A percentile compares a stretch with the other conserved stretches of the same genome.
Evolutionary conservation across 2,113 vertebrate species (phyloP).

Genomic region (Pterocles burchelli): DNA sequence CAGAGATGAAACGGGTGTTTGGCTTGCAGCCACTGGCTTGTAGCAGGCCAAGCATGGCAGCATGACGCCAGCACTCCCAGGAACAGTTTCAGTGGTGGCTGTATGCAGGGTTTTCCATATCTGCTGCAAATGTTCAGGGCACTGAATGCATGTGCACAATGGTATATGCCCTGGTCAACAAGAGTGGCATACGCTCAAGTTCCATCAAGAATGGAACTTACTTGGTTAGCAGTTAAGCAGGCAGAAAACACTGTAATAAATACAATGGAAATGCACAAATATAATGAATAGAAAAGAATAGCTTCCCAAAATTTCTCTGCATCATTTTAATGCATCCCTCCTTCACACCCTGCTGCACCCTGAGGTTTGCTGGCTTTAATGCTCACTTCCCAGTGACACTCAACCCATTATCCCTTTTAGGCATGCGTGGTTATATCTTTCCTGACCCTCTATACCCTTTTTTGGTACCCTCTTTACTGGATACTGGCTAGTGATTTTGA

Average conservation of each 20-base stretch:
- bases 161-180: background rate
- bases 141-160: rapidly evolving
- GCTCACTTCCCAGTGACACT: background rate
- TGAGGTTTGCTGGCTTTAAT: background rate
- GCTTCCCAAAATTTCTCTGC: background rate
- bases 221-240: background rate
- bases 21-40: background rate
- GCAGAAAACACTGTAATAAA: background rate
- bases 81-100: background rate
- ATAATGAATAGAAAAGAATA: background rate
- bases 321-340: background rate
- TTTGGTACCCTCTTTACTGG: background rate
- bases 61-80: background rate
- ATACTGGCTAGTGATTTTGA: background rate
- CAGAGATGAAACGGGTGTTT: background rate
- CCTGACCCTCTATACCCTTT: background rate
- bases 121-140: background rate
- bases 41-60: background rate
- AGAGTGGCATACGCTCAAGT: background rate
- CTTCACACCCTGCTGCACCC: background rate
- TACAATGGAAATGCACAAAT: background rate
- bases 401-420: background rate
- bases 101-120: background rate
- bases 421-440: background rate
- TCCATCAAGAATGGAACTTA: background rate